Evolutionary conservation across 1,140 invertebrate species (phyloP).

Genomic region (Drosophila quadrilineata): DNA sequence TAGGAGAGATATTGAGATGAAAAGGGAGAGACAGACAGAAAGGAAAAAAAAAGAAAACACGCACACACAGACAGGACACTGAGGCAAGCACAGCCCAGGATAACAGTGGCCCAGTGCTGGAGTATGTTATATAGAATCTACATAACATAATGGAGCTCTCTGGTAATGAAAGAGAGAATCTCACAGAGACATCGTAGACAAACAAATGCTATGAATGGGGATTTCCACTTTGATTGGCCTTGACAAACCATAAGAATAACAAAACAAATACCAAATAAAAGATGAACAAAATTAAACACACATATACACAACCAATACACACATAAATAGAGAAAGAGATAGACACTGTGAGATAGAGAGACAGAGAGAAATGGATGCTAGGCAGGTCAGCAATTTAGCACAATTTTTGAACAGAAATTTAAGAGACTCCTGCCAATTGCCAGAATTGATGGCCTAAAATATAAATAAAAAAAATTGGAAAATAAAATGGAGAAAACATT

Average conservation of each 20-base stretch:
- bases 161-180: slow-evolving; percentile 56
- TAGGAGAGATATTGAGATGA: neutral
- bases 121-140: no score
- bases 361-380: no score
- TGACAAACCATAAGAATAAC: slow-evolving; percentile 11
- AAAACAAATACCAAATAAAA: neutral
- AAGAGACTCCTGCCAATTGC: no score
- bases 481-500: no score
- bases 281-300: neutral
- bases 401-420: slow-evolving; percentile 9
- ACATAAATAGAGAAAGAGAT: neutral
- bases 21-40: neutral
- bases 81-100: neutral
- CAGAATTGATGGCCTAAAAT: no score
- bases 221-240: slow-evolving; percentile 52
- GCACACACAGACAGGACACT: slow-evolving; percentile 20
- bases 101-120: no score
- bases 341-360: neutral
- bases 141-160: slow-evolving; percentile 47
- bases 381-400: slow-evolving; percentile 9
- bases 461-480: no score
- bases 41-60: slow-evolving; percentile 4
- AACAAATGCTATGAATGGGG: slow-evolving; percentile 27
- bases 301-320: no score
- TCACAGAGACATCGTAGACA: slow-evolving; percentile 39